phyloP scores from a whole-genome alignment of 53 echinoderm and acorn worm species.

The Patiria pectinifera region DNA sequence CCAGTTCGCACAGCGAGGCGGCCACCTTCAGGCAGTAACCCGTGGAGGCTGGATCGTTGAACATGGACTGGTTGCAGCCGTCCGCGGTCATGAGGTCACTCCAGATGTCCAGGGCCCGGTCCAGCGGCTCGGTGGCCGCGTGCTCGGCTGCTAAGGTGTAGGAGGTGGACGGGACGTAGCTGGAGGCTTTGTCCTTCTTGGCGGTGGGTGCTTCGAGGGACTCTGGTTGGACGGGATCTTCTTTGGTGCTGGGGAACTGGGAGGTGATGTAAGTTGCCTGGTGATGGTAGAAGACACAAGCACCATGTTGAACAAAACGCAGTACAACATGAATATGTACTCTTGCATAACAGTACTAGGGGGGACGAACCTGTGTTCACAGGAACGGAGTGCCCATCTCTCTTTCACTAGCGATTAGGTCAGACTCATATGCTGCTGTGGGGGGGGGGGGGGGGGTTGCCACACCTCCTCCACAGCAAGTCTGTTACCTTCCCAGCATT shows the following conservation, averaged over 20 bases:
- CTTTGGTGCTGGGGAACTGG: slow-evolving; percentile 38
- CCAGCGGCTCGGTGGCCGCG: slow-evolving; percentile 54
- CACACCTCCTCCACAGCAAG: too few relatives aligned
- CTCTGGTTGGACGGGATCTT: slow-evolving; percentile 6
- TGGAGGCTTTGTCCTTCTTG: slow-evolving; percentile 32
- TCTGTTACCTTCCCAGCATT: too few relatives aligned
- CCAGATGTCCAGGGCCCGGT: slow-evolving; percentile 80
- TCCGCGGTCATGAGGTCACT: slow-evolving; percentile 56
- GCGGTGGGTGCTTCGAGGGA: not conserved
- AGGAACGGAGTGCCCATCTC: too few relatives aligned
- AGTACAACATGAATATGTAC: too few relatives aligned
- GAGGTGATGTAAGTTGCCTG: slow-evolving; percentile 45
- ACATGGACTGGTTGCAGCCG: slow-evolving; percentile 47
- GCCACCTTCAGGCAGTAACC: slow-evolving; percentile 75
- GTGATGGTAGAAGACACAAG: not conserved
- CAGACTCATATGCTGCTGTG: too few relatives aligned
- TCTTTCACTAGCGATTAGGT: too few relatives aligned
- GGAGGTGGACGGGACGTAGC: not conserved
- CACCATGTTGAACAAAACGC: not conserved
- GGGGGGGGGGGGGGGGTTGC: too few relatives aligned
- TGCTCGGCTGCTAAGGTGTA: slow-evolving; percentile 68
- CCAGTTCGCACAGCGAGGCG: slow-evolving; percentile 68
- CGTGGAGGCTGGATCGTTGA: slow-evolving; percentile 63
- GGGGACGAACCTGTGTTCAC: too few relatives aligned
- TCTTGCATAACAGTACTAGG: too few relatives aligned